Base-by-base conservation (phyloP, 2,888 invertebrate species). In the Cerceris ruficornis region DNA sequence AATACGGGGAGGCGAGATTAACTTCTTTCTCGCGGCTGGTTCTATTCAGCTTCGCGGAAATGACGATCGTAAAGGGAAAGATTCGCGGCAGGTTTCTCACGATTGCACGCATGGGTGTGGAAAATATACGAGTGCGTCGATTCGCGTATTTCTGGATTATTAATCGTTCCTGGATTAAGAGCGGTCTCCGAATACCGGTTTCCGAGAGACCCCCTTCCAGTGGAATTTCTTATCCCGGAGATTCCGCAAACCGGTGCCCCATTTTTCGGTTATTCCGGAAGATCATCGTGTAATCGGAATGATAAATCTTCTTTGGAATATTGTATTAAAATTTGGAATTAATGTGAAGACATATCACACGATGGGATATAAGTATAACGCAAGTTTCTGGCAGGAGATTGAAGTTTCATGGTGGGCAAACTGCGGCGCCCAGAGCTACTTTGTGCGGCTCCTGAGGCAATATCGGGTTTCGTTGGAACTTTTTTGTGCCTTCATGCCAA, bases 91-190 rank as follows among this genome's bases (percentile, higher is more conserved):
- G 69, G 59, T 80, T 82, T 84, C 82, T 82, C 82, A 70, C 84
- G 79, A 64, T 68, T 69, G 60, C 66, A 61, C 15, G 17, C 58
- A 52, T n/a, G 28, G 8, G 11, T 17, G 58, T 42, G 69, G 58
- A 71, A 75, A 79, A 58, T 59, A 74, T 65, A 42, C 57, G 59
- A 42, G 69, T 54, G 28, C 43, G 50, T 15, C 39, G 74, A 74
- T 73, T 68, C 52, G n/a, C 68, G 58, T 69, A 74, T 61, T 69
- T 68, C 17, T 28, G 50, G 72, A 68, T 88, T 87, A 89, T 90
- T 90, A 89, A 89, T 90, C 87, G 88, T 80, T 73, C 73, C 74
- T 73, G 87, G 88, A 88, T 89, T 87, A 85, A 87, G 81, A 86
- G 83, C 84, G 77, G 81, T 76, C 75, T 80, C 80, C 74, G 72